phyloP scores from a whole-genome alignment of 2,113 vertebrate genomes.

The Accipiter cooperii region DNA sequence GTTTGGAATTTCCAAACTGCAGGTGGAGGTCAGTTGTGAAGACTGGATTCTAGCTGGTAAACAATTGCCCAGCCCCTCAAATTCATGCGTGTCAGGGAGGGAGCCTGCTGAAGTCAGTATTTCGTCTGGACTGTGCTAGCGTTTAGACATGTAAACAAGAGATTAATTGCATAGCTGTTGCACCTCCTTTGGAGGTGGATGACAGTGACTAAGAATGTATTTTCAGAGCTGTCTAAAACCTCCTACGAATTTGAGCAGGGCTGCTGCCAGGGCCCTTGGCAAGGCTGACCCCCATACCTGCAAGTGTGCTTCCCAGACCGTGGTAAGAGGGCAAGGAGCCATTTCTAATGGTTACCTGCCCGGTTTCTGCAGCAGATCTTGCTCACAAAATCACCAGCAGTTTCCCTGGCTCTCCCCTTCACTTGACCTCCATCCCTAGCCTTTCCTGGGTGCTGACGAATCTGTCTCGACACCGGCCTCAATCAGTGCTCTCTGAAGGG shows the following conservation, averaged over 20 bases:
- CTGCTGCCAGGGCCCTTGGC: neutral
- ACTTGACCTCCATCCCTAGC: neutral
- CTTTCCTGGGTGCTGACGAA: fast-evolving
- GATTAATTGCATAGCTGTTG: constrained; percentile 33
- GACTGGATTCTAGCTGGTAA: neutral
- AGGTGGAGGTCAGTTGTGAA: neutral
- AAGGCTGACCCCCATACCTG: neutral
- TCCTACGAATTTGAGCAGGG: neutral
- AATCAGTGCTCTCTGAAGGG: neutral
- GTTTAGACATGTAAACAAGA: constrained; percentile 20
- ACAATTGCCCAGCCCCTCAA: neutral
- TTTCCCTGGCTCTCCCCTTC: neutral
- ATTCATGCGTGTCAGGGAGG: neutral
- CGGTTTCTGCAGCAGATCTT: neutral
- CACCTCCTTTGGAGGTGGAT: constrained; percentile 38
- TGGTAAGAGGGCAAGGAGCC: neutral
- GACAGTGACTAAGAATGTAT: constrained; percentile 56
- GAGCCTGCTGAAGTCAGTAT: neutral
- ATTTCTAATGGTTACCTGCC: neutral
- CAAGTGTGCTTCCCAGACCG: neutral
- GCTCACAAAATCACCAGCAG: neutral
- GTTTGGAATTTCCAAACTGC: neutral
- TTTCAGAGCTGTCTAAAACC: constrained; percentile 45
- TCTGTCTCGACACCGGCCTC: fast-evolving
- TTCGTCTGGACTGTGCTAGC: neutral